Evolutionary conservation across 2,888 invertebrate genomes (phyloP).

Genomic region (Leptinotarsa rubiginosa): DNA sequence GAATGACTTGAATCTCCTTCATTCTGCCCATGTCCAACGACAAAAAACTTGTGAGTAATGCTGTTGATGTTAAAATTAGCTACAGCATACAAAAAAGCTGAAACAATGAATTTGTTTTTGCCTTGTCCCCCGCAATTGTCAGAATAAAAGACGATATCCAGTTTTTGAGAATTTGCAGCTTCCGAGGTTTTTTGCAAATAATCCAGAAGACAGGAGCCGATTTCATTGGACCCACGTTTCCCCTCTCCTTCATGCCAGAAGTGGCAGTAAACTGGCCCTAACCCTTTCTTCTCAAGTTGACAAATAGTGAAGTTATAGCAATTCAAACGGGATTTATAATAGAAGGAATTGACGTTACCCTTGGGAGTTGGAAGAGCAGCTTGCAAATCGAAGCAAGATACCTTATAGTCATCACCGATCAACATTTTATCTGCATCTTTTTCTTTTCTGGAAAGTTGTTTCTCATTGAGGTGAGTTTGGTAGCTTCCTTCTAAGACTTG

Average conservation of each 20-base stretch:
- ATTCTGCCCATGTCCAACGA: constrained; percentile 21
- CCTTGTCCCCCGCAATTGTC: constrained; percentile 26
- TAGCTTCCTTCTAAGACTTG: constrained; percentile 15
- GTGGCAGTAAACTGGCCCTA: constrained; percentile 40
- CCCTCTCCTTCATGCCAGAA: constrained; percentile 51
- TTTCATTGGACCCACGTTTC: constrained; percentile 51
- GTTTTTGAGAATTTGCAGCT: constrained; percentile 28
- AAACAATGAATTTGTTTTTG: constrained; percentile 27
- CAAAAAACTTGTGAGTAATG: constrained; percentile 29
- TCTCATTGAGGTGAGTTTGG: constrained; percentile 27
- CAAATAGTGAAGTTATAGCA: constrained; percentile 54
- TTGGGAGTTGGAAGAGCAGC: constrained; percentile 47
- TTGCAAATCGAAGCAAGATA: constrained; percentile 44
- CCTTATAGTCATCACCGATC: constrained; percentile 20
- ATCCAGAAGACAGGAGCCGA: constrained; percentile 35
- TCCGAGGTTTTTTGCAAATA: constrained; percentile 28
- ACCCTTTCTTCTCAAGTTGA: constrained; percentile 47
- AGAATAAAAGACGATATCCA: constrained; percentile 35
- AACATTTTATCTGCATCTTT: constrained; percentile 33
- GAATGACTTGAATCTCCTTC: constrained; percentile 28
- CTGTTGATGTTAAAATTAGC: constrained; percentile 26
- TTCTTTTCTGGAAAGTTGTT: constrained; percentile 31
- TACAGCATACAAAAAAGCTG: constrained; percentile 27
- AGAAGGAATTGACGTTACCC: constrained; percentile 45
- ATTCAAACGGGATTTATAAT: constrained; percentile 50